Evolutionary conservation across 2,888 invertebrate species (phyloP), one percentile per base, ranked within the genome.

Genomic region (Caenorhabditis becei): DNA sequence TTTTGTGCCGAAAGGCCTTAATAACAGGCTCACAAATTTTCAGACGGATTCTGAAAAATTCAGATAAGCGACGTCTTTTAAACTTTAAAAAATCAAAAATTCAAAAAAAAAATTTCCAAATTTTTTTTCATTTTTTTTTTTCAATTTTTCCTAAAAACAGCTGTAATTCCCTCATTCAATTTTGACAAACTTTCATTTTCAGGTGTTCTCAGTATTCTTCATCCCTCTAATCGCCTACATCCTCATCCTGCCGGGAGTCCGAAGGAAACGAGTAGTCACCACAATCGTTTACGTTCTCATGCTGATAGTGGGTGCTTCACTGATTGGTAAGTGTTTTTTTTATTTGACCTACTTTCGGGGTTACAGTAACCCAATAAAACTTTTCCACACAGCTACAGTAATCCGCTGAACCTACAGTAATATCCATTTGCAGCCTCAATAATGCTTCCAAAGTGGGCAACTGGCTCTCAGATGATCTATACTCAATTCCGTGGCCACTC

Each of bases 211-310:
- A 24, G 67, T 86, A 59, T 90, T 90, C 69, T 58, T 88, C 47
- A 82, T 90, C 16, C 89, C 88, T 47, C 86, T 88, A 58, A 58
- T 90, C n/a, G 88, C 89, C 18, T 89, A 90, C 56, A 75, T 90
- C 23, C 74, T 90, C 51, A 85, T 90, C 26, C 66, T 90, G 23
- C 89, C 90, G 7, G 90, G 90, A 37, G 83, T 89, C 37, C 80
- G 90, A 24, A 87, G 87, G 75, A 90, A 90, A 69, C 74, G 87
- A 4, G 47, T 87, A 20, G 77, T 88, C 63, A 88, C 87, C 8
- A 84, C 89, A 44, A 66, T 86, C 41, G 80, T 87, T 20, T 84
- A 89, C 65, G 81, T 89, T 23, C 74, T 88, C 20, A 87, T 88
- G 63, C 74, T 88, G n/a, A 67, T 82, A 18, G 87, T 88, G 7